Evolutionary conservation across 2,888 invertebrate genomes (phyloP).

Genomic region (Marasmarcha lunaedactyla): DNA sequence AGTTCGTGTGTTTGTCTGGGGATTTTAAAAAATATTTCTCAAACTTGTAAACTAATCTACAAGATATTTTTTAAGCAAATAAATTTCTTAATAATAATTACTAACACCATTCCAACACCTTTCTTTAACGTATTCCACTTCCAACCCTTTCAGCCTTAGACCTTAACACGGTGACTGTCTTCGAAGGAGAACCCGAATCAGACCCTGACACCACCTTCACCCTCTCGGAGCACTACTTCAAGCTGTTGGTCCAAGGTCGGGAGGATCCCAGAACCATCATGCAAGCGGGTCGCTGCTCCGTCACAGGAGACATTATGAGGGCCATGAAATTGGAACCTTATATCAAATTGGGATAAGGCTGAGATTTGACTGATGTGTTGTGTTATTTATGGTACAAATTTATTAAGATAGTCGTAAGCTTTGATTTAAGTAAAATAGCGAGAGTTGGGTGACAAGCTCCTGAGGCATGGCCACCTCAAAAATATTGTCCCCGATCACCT

Average conservation of each 20-base stretch:
- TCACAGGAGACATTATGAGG: constrained; percentile 63
- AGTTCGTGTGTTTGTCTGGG: no score
- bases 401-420: no score
- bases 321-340: constrained; percentile 65
- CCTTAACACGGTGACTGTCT: constrained; percentile 47
- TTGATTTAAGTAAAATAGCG: no score
- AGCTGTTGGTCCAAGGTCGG: constrained; percentile 46
- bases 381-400: not conserved
- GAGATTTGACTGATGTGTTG: not conserved
- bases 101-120: no score
- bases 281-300: constrained; percentile 60
- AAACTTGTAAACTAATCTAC: no score
- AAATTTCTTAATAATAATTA: no score
- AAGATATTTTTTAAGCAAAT: no score
- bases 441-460: no score
- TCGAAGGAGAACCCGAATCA: constrained; percentile 52
- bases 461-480: no score
- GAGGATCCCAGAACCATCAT: constrained; percentile 50
- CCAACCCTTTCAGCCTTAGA: constrained; percentile 59
- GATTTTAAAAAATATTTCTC: no score
- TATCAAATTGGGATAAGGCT: constrained; percentile 37
- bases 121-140: no score
- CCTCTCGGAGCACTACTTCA: constrained; percentile 51
- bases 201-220: constrained; percentile 62
- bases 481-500: no score